Evolutionary conservation across 2,113 vertebrate species (phyloP).

Genomic region (Emydura subglobosa): DNA sequence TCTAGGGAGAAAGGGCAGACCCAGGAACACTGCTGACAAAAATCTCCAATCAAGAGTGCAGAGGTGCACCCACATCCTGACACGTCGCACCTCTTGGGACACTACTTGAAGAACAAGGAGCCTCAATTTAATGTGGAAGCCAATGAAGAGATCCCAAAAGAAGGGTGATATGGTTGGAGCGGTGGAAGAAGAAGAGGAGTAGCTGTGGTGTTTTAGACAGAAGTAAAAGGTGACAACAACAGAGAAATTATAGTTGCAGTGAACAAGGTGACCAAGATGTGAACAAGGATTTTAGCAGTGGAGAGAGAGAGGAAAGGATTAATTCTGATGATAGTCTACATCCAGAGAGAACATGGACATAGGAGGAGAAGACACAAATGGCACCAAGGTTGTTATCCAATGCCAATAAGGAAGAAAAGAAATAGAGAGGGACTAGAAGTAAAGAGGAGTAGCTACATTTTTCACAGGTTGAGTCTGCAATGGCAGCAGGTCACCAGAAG

Average conservation of each 20-base stretch:
- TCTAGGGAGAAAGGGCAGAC: no score
- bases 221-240: constrained; percentile 12
- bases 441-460: neutral
- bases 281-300: neutral
- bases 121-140: constrained; percentile 14
- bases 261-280: neutral
- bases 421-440: neutral
- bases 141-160: constrained; percentile 6
- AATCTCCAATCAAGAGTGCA: neutral
- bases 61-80: neutral
- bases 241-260: constrained; percentile 11
- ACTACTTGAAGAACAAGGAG: neutral
- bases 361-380: constrained; percentile 28
- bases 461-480: neutral
- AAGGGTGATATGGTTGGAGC: constrained; percentile 21
- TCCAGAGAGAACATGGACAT: neutral
- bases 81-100: neutral
- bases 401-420: constrained; percentile 32
- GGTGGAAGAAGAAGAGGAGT: constrained; percentile 18
- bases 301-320: constrained; percentile 16
- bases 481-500: constrained; percentile 40
- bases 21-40: neutral
- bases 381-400: neutral
- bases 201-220: neutral
- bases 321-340: constrained; percentile 30